Conservation (phyloP, 2,888 invertebrate species). For the Ptychoptera contaminata region DNA sequence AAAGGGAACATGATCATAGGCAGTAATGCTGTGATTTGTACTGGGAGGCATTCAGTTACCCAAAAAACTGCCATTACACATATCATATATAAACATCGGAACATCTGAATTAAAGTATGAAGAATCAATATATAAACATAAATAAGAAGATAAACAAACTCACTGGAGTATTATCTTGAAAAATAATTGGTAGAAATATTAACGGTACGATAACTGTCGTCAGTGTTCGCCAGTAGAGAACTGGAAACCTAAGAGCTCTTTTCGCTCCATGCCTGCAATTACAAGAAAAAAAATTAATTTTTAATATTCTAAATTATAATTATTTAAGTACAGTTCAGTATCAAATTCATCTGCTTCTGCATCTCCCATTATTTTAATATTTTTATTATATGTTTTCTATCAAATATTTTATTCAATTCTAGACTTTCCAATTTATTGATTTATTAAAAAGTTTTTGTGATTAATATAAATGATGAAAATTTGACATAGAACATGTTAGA, state of each 20-base stretch:
- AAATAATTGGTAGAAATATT: neutral
- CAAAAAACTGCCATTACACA: constrained; percentile 3
- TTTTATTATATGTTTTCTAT: neutral
- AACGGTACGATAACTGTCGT: neutral
- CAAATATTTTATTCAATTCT: neutral
- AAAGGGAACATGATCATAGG: constrained; percentile 2
- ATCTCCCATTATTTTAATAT: neutral
- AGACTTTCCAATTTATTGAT: neutral
- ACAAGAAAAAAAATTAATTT: too few relatives aligned
- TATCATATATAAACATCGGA: constrained; percentile 1
- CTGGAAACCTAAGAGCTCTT: neutral
- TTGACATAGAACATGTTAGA: neutral
- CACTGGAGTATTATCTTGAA: neutral
- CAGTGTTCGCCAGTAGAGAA: neutral
- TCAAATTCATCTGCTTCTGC: neutral
- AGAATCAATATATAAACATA: neutral
- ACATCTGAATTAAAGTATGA: neutral
- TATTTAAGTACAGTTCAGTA: too few relatives aligned
- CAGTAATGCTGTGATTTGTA: constrained; percentile 1
- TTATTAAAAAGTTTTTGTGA: neutral
- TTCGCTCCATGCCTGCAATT: neutral
- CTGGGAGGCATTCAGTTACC: constrained; percentile 1
- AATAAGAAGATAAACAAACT: neutral
- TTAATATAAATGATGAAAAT: neutral
- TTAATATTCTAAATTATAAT: too few relatives aligned